phyloP scores from a whole-genome alignment of 2,113 vertebrate genomes.

The Chamaea fasciata region DNA sequence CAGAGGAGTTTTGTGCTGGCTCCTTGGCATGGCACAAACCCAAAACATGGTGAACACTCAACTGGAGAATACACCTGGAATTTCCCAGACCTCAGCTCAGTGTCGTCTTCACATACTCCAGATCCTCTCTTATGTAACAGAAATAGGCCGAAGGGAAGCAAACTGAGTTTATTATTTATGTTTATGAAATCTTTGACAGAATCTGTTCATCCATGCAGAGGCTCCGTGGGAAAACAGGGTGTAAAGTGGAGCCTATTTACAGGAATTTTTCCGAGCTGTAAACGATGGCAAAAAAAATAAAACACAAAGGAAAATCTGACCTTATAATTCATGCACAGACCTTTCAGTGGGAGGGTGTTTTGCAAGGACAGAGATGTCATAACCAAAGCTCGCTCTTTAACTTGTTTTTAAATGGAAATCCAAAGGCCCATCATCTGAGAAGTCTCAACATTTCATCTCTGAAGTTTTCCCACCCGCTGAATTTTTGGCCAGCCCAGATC shows the following conservation, averaged over 20 bases:
- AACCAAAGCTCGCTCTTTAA: background rate
- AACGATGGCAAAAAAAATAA: background rate
- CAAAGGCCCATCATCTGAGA: background rate
- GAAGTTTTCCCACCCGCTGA: background rate
- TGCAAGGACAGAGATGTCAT: slow-evolving; percentile 6
- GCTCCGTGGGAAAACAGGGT: fast-evolving
- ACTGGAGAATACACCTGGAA: background rate
- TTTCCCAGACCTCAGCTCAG: background rate
- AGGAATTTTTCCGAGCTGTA: background rate
- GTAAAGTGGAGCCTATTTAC: background rate
- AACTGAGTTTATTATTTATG: background rate
- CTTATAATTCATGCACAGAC: background rate
- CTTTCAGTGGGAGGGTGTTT: background rate
- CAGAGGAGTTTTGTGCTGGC: background rate
- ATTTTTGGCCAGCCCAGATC: background rate
- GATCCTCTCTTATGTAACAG: background rate
- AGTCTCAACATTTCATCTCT: background rate
- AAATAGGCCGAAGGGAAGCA: background rate
- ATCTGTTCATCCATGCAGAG: background rate
- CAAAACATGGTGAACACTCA: background rate
- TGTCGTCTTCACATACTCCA: background rate
- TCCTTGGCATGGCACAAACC: background rate
- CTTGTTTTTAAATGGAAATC: background rate
- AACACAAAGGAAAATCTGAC: background rate
- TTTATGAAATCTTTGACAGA: background rate